A percentile compares a stretch with the other conserved stretches of the same genome.
These are phyloP conservation scores for Spinibarbus caldwelli DNA, from an alignment of 2,797 vertebrate genomes.

Conservation along the genomic window DNA sequence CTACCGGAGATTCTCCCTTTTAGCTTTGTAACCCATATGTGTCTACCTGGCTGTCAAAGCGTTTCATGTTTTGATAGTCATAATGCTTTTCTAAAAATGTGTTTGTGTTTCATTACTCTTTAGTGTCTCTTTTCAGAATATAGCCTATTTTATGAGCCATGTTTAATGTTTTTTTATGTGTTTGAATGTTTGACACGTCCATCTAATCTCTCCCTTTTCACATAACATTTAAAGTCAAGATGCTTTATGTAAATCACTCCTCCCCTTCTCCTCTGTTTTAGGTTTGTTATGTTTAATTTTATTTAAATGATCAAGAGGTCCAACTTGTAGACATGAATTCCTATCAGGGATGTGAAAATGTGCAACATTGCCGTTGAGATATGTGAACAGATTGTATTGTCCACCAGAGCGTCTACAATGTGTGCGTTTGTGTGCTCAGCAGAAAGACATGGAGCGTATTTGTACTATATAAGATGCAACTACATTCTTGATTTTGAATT, in stretches of 20 bases:
- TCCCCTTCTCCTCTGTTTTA: constrained; percentile 14
- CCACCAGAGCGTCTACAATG: constrained; percentile 58
- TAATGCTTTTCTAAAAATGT: constrained; percentile 25
- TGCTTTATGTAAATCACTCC: constrained; percentile 30
- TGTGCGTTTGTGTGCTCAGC: constrained; percentile 57
- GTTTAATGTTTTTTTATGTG: constrained; percentile 67
- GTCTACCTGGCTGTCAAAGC: constrained; percentile 41
- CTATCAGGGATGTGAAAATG: constrained; percentile 49
- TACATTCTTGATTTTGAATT: constrained; percentile 67
- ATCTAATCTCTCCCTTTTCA: constrained; percentile 62
- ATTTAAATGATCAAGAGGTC: constrained; percentile 67
- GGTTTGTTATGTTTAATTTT: constrained; percentile 59
- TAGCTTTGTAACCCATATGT: constrained; percentile 71
- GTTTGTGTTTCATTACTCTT: constrained; percentile 47
- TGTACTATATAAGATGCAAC: constrained; percentile 68
- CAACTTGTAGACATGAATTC: constrained; percentile 52
- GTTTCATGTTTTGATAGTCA: constrained; percentile 24
- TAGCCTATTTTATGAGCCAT: constrained; percentile 70
- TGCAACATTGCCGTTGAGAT: constrained; percentile 37
- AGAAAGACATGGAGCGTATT: constrained; percentile 68
- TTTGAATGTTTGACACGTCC: constrained; percentile 66
- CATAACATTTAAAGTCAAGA: constrained; percentile 54
- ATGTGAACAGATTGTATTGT: constrained; percentile 49
- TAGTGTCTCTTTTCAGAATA: constrained; percentile 65
- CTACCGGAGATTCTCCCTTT: constrained; percentile 76